Evolutionary conservation across 1,140 invertebrate genomes (phyloP).

Genomic region (Dendrolimus punctatus): DNA sequence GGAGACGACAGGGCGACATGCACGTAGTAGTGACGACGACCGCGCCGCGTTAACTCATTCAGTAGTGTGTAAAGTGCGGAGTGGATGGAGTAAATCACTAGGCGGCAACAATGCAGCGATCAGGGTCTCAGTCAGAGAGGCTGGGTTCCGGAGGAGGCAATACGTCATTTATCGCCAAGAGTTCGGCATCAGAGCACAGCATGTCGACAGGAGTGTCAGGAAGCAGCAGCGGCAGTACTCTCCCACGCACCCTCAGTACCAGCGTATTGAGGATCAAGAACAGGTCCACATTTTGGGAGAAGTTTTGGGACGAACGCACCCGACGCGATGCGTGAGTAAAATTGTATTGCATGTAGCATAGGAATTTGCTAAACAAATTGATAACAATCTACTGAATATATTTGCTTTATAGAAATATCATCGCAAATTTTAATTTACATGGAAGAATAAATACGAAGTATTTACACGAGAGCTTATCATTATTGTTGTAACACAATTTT

Average conservation of each 20-base stretch:
- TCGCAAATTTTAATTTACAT: too few species aligned
- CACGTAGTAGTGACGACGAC: constrained; percentile 19
- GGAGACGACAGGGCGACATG: too few species aligned
- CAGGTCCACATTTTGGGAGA: constrained; percentile 85
- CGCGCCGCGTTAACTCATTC: constrained; percentile 28
- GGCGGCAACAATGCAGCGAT: constrained; percentile 65
- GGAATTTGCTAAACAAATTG: not conserved
- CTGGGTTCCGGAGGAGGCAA: constrained; percentile 37
- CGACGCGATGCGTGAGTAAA: constrained; percentile 79
- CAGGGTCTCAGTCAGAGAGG: constrained; percentile 69
- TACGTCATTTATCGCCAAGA: constrained; percentile 57
- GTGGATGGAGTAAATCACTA: constrained; percentile 1
- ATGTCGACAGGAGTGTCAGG: constrained; percentile 68
- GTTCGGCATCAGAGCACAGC: constrained; percentile 69
- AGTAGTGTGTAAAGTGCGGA: constrained; percentile 22
- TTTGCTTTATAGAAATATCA: too few species aligned
- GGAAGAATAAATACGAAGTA: too few species aligned
- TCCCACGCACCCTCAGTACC: constrained; percentile 84
- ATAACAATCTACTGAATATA: too few species aligned
- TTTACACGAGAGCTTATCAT: too few species aligned
- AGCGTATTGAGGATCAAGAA: constrained; percentile 83
- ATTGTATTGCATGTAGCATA: not conserved
- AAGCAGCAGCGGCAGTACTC: constrained; percentile 53
- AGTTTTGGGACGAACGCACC: constrained; percentile 81
- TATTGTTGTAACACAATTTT: too few species aligned